Evolutionary conservation across 1,140 invertebrate genomes (phyloP).

Genomic region (Campoletis sonorensis): DNA sequence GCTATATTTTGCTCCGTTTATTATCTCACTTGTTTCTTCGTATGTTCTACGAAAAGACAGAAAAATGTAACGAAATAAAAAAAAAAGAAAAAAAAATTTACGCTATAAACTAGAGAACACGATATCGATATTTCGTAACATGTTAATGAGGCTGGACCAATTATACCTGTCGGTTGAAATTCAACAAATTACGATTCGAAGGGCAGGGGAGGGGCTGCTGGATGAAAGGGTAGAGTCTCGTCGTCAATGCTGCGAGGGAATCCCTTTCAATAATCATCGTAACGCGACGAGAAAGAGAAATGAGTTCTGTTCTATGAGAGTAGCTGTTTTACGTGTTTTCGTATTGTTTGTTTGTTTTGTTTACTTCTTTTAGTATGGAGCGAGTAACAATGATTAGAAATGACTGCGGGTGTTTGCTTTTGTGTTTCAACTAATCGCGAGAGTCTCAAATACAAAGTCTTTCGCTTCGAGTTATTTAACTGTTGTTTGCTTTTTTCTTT

Average conservation of each 20-base stretch:
- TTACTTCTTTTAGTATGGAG: slow-evolving; percentile 39
- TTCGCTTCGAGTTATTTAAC: slow-evolving; percentile 11
- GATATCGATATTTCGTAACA: not conserved
- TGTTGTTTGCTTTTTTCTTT: slow-evolving; percentile 28
- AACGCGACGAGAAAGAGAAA: slow-evolving; percentile 39
- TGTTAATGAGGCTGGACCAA: not conserved
- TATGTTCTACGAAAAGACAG: not conserved
- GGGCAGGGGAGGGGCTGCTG: not conserved
- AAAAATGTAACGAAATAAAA: no score
- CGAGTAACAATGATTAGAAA: slow-evolving; percentile 37
- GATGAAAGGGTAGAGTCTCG: not conserved
- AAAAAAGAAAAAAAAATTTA: not conserved
- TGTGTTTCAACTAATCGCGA: slow-evolving; percentile 2
- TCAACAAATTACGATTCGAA: not conserved
- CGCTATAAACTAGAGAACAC: no score
- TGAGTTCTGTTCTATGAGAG: not conserved
- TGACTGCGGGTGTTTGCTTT: not conserved
- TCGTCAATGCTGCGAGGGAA: not conserved
- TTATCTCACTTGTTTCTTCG: not conserved
- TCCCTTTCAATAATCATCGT: not conserved
- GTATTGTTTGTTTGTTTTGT: no score
- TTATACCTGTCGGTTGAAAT: not conserved
- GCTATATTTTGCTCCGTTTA: not conserved
- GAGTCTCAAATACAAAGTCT: not conserved
- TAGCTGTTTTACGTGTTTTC: slow-evolving; percentile 9